Conservation (phyloP, 2,888 invertebrate genomes). For the Lydus trimaculatus region DNA sequence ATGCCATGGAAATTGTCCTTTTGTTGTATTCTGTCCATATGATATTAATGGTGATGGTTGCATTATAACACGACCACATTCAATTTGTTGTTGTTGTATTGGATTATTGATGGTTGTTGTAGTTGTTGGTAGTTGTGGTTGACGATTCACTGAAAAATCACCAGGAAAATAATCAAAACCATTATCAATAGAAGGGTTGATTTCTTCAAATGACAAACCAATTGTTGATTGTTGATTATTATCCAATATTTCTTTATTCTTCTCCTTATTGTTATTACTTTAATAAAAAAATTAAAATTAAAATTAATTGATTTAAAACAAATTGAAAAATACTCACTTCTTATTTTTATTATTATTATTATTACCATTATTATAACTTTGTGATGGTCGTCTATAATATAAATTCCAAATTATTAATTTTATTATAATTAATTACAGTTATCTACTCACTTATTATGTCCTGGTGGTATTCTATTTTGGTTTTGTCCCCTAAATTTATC, state of each 20-base stretch:
- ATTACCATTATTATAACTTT: not conserved
- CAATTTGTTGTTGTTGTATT: conserved; percentile 12
- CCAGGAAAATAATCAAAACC: conserved; percentile 46
- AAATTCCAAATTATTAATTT: not conserved
- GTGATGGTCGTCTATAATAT: not conserved
- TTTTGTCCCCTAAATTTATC: not conserved
- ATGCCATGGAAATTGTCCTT: conserved; percentile 76
- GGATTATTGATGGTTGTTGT: conserved; percentile 6
- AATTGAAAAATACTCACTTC: no score
- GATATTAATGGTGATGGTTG: conserved; percentile 67
- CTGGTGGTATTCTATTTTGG: not conserved
- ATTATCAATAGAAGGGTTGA: conserved; percentile 6
- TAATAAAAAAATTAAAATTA: not conserved
- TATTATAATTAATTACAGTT: no score
- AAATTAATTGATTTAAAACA: no score
- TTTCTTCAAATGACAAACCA: conserved; percentile 22
- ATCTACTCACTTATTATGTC: not conserved
- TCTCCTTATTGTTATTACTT: not conserved
- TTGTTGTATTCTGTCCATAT: conserved; percentile 65
- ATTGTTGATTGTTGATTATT: not conserved
- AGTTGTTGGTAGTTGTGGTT: conserved; percentile 21
- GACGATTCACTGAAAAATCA: conserved; percentile 39
- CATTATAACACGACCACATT: conserved; percentile 61
- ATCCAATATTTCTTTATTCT: not conserved
- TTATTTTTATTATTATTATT: not conserved